Percentiles rank a stretch among this genome's conserved stretches.
Evolutionary conservation across 2,888 invertebrate genomes (phyloP).

Genomic region (Limulus polyphemus): DNA sequence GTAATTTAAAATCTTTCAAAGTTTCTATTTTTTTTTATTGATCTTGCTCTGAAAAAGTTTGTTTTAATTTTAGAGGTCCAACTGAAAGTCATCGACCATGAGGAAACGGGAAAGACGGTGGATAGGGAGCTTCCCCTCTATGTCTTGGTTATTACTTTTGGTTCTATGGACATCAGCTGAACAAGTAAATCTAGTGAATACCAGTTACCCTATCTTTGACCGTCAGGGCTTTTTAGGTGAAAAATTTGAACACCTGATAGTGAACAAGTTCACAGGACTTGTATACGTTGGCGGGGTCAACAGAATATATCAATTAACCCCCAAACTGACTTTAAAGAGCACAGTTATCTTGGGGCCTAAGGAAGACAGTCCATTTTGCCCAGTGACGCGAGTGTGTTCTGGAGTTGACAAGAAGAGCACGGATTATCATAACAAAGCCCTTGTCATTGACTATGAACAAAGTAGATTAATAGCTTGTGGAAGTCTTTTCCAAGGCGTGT

Average conservation of each 20-base stretch:
- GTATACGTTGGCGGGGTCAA: constrained; percentile 85
- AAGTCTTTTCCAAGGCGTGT: constrained; percentile 56
- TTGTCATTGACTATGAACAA: constrained; percentile 83
- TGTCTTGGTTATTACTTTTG: too few species aligned
- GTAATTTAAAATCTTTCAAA: too few species aligned
- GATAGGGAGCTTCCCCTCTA: too few species aligned
- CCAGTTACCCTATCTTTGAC: too few species aligned
- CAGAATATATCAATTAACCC: constrained; percentile 76
- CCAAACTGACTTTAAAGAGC: constrained; percentile 66
- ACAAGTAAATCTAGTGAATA: too few species aligned
- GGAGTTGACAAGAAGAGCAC: constrained; percentile 58
- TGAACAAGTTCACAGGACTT: constrained; percentile 80
- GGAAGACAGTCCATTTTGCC: constrained; percentile 76
- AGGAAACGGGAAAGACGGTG: too few species aligned
- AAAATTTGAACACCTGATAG: constrained; percentile 70
- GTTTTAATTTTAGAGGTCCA: too few species aligned
- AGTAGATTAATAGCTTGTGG: constrained; percentile 83
- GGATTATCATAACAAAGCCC: constrained; percentile 83
- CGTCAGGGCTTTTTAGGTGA: constrained; percentile 3
- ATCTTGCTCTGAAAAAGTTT: too few species aligned
- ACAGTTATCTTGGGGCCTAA: constrained; percentile 60
- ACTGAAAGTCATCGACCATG: too few species aligned
- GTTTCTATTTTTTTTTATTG: too few species aligned
- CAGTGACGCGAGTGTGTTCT: constrained; percentile 60
- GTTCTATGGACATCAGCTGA: too few species aligned